These are phyloP conservation scores for Crotalus viridis DNA, from an alignment of 2,113 vertebrate species.

Conservation along the genomic window DNA sequence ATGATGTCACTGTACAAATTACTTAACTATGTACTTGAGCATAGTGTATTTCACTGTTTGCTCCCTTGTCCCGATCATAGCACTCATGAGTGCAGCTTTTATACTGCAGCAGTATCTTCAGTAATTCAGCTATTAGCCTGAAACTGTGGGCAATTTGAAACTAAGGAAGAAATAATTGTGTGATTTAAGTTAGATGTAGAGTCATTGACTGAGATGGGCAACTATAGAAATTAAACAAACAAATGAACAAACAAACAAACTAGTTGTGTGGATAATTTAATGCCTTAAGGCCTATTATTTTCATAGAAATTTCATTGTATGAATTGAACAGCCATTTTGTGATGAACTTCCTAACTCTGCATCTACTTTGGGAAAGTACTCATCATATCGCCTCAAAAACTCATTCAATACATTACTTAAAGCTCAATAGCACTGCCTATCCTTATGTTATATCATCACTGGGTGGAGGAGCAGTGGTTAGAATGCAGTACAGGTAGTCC, in stretches of 20 bases:
- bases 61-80: neutral
- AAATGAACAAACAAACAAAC: neutral
- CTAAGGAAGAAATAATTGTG: neutral
- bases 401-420: neutral
- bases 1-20: neutral
- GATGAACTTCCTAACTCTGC: neutral
- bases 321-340: neutral
- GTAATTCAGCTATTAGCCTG: neutral
- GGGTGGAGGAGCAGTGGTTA: neutral
- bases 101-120: neutral
- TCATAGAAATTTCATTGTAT: neutral
- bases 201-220: neutral
- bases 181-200: neutral
- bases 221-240: neutral
- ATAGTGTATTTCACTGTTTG: neutral
- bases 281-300: neutral
- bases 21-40: neutral
- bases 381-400: neutral
- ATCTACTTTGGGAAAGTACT: neutral
- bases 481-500: neutral
- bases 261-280: neutral
- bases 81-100: neutral
- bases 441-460: neutral
- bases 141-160: neutral
- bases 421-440: neutral